Conservation (phyloP, 2,888 invertebrate species). For the Synergus gifuensis region DNA sequence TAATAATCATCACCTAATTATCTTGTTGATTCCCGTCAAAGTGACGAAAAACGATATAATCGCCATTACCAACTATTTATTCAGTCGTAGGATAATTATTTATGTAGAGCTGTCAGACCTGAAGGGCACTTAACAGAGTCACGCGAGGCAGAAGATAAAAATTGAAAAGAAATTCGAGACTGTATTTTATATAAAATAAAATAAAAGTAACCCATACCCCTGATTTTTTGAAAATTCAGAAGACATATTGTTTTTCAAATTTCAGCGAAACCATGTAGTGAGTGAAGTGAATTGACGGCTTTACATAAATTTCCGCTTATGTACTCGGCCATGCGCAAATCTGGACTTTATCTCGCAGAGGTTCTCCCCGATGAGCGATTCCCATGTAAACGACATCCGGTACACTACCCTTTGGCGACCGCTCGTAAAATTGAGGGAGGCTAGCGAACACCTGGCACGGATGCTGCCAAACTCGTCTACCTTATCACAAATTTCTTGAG, state of each 20-base stretch:
- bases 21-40: not conserved
- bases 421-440: slow-evolving; percentile 67
- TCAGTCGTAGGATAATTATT: not conserved
- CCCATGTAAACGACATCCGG: slow-evolving; percentile 72
- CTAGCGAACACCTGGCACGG: slow-evolving; percentile 45
- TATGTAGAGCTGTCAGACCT: not conserved
- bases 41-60: not conserved
- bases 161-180: not conserved
- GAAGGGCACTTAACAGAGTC: not conserved
- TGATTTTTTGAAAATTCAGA: not conserved
- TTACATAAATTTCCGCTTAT: slow-evolving; percentile 59
- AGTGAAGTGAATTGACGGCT: slow-evolving; percentile 58
- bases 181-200: not conserved
- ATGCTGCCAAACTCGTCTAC: slow-evolving; percentile 19
- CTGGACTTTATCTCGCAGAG: slow-evolving; percentile 65
- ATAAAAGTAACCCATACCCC: not conserved
- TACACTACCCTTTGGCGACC: slow-evolving; percentile 72
- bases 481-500: slow-evolving; percentile 3
- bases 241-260: not conserved
- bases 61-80: not conserved
- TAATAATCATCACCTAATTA: not conserved
- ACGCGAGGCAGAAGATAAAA: not conserved
- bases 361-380: slow-evolving; percentile 72
- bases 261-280: not conserved
- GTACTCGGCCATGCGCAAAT: slow-evolving; percentile 60